Conservation (phyloP, 2,888 invertebrate species). For the Carpatolechia fugitivella region DNA sequence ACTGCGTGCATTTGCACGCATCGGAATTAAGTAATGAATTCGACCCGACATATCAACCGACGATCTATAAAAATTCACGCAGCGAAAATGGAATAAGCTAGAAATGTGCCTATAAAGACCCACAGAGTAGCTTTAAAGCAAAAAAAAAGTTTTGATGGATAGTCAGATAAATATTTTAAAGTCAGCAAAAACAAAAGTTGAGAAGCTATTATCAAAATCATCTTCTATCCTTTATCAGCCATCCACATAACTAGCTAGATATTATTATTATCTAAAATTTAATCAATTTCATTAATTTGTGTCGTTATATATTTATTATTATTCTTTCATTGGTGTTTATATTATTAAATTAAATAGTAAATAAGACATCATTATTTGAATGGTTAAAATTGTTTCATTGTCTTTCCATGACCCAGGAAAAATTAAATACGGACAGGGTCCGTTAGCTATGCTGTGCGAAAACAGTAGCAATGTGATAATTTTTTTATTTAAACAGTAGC, state of each 20-base stretch:
- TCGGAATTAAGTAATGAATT: slow-evolving; percentile 75
- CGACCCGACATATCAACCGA: slow-evolving; percentile 61
- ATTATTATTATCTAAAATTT: no score
- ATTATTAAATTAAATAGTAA: no score
- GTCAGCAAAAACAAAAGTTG: no score
- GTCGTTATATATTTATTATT: no score
- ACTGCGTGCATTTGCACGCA: slow-evolving; percentile 70
- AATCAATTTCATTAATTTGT: no score
- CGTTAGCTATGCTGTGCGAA: slow-evolving; percentile 26
- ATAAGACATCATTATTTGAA: no score
- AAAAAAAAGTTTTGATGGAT: background rate
- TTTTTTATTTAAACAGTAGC: slow-evolving; percentile 48
- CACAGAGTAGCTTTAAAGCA: background rate
- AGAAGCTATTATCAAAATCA: no score
- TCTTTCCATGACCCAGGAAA: background rate
- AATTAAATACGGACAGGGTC: slow-evolving; percentile 40
- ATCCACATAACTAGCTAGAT: no score
- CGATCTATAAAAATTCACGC: slow-evolving; percentile 50
- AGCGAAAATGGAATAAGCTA: background rate
- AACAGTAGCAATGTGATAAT: slow-evolving; percentile 32
- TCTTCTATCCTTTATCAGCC: no score
- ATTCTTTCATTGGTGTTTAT: no score
- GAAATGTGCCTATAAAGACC: background rate
- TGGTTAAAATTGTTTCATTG: background rate
- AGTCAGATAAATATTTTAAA: no score